Evolutionary conservation across 2,888 invertebrate species (phyloP).

Genomic region (Crematogaster levior): DNA sequence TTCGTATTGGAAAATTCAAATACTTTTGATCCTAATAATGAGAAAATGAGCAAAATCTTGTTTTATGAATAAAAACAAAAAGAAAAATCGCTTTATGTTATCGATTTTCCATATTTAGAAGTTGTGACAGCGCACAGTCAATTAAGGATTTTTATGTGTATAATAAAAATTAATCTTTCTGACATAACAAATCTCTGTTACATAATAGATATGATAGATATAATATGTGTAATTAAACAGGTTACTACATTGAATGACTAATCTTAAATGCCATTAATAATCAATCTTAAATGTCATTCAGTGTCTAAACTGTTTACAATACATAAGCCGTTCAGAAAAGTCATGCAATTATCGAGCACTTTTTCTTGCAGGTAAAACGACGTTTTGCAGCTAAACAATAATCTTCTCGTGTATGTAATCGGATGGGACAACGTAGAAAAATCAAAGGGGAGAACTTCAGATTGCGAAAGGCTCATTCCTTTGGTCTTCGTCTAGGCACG

Average conservation of each 20-base stretch:
- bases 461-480: slow-evolving; percentile 23
- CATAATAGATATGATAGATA: not conserved
- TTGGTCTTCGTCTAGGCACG: slow-evolving; percentile 39
- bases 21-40: not conserved
- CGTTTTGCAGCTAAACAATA: slow-evolving; percentile 2
- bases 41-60: not conserved
- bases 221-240: not conserved
- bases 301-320: not conserved
- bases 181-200: slow-evolving; percentile 1
- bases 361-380: slow-evolving; percentile 58
- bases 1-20: not conserved
- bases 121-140: not conserved
- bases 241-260: not conserved
- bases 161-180: slow-evolving; percentile 8
- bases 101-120: slow-evolving; percentile 29
- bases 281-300: not conserved
- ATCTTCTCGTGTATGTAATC: slow-evolving; percentile 51
- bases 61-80: slow-evolving; percentile 18
- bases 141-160: slow-evolving; percentile 8
- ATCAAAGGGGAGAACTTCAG: slow-evolving; percentile 38
- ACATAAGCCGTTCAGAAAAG: not conserved
- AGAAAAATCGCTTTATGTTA: slow-evolving; percentile 21
- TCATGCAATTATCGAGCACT: not conserved
- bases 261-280: no score
- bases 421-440: slow-evolving; percentile 52